Conservation (phyloP, 64 coral and sea anemone species). For the Orbicella faveolata region DNA sequence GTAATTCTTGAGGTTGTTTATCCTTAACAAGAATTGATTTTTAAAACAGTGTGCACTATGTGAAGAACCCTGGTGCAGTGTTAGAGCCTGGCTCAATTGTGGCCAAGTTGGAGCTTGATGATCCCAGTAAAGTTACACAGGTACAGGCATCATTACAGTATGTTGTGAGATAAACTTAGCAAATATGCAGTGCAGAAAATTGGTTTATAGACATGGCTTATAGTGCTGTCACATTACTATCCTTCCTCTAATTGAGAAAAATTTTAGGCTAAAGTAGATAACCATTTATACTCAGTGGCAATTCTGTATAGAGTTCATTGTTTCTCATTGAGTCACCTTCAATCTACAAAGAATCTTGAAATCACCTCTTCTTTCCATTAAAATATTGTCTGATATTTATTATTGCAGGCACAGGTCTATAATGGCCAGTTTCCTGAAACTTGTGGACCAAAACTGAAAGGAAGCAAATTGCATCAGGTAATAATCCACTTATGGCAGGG, state of each 20-base stretch:
- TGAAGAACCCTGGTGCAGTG: conserved; percentile 86
- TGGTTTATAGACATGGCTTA: too few species aligned
- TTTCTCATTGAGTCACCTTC: too few species aligned
- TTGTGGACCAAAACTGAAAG: conserved; percentile 65
- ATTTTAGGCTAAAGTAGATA: too few species aligned
- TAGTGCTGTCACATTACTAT: too few species aligned
- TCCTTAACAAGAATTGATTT: neutral
- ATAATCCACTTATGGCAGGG: neutral
- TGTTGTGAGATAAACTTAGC: too few species aligned
- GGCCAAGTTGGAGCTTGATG: conserved; percentile 91
- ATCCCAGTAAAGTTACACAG: conserved; percentile 94
- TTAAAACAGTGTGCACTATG: conserved; percentile 77
- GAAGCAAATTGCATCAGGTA: conserved; percentile 87
- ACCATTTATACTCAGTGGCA: too few species aligned
- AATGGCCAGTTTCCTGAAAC: conserved; percentile 68
- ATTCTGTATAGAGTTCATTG: too few species aligned
- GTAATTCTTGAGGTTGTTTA: neutral
- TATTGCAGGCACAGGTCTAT: conserved; percentile 73
- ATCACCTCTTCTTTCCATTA: too few species aligned
- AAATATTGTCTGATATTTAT: too few species aligned
- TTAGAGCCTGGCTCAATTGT: conserved; percentile 92
- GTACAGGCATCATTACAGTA: conserved; percentile 9
- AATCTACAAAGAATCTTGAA: too few species aligned
- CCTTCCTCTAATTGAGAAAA: too few species aligned
- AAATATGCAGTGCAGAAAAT: too few species aligned